Evolutionary conservation across 2,888 invertebrate genomes (phyloP).

Genomic region (Kryphioiulus occultus): DNA sequence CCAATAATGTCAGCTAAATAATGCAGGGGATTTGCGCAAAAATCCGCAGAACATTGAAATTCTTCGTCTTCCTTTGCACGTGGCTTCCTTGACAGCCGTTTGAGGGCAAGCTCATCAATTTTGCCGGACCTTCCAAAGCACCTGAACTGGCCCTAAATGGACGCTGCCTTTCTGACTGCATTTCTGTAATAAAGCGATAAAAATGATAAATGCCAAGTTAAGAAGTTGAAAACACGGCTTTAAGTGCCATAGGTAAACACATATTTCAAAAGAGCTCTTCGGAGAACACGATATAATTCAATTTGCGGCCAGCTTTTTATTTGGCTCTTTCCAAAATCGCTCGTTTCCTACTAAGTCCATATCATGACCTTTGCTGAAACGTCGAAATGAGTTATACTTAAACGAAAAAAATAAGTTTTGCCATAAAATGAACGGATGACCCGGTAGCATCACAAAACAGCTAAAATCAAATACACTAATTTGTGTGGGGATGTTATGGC

Average conservation of each 20-base stretch:
- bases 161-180: neutral
- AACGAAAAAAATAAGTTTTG: neutral
- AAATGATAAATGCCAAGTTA: conserved; percentile 32
- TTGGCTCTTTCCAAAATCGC: neutral
- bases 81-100: neutral
- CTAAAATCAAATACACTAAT: no score
- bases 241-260: conserved; percentile 21
- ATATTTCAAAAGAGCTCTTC: conserved; percentile 8
- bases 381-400: neutral
- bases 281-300: conserved; percentile 28
- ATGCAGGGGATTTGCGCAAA: neutral
- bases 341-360: neutral
- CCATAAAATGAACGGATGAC: neutral
- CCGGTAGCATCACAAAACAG: no score
- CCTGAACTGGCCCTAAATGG: neutral
- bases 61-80: neutral
- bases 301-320: neutral
- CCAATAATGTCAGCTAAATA: conserved; percentile 31
- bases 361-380: neutral
- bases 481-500: no score
- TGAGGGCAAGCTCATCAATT: neutral
- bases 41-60: neutral
- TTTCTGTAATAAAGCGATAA: conserved; percentile 16
- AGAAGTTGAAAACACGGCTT: conserved; percentile 30
- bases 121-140: neutral